phyloP scores from a whole-genome alignment of 2,888 invertebrate species.

The Agrypnus murinus region DNA sequence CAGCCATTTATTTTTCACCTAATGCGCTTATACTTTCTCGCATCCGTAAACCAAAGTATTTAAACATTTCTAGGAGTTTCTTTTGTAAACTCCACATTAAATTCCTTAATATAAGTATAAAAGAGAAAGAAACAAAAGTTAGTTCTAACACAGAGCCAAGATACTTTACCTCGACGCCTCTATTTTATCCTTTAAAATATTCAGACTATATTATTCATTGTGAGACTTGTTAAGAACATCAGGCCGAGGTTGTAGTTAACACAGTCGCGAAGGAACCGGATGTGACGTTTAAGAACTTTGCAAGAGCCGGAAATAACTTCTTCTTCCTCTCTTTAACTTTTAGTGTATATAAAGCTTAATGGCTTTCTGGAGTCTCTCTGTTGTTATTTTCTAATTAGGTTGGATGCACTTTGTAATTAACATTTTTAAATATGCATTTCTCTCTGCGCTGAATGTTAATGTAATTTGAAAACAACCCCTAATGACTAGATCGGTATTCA shows the following conservation, averaged over 20 bases:
- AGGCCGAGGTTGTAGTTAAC: conserved; percentile 56
- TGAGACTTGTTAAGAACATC: conserved; percentile 57
- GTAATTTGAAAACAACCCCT: conserved; percentile 11
- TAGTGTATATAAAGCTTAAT: conserved; percentile 53
- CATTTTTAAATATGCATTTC: conserved; percentile 48
- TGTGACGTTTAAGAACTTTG: conserved; percentile 61
- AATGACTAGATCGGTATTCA: neutral
- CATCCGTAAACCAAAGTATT: conserved; percentile 22
- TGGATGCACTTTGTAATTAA: conserved; percentile 48
- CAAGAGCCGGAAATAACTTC: conserved; percentile 61
- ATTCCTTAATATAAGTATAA: conserved; percentile 27
- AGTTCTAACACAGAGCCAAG: conserved; percentile 44
- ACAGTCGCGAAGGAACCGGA: conserved; percentile 59
- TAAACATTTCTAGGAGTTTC: conserved; percentile 17
- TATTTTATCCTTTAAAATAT: conserved; percentile 53
- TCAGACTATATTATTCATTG: conserved; percentile 57
- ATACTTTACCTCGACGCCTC: conserved; percentile 38
- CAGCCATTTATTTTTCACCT: conserved; percentile 24
- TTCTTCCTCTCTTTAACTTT: conserved; percentile 56
- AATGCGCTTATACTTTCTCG: conserved; percentile 29
- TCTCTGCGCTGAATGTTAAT: neutral
- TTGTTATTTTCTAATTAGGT: conserved; percentile 49
- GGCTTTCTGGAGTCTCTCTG: conserved; percentile 53
- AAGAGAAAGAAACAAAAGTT: conserved; percentile 49
- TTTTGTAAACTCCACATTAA: conserved; percentile 32